Conservation (phyloP, 2,113 vertebrate species). For the Xenotilapia longispinis region DNA sequence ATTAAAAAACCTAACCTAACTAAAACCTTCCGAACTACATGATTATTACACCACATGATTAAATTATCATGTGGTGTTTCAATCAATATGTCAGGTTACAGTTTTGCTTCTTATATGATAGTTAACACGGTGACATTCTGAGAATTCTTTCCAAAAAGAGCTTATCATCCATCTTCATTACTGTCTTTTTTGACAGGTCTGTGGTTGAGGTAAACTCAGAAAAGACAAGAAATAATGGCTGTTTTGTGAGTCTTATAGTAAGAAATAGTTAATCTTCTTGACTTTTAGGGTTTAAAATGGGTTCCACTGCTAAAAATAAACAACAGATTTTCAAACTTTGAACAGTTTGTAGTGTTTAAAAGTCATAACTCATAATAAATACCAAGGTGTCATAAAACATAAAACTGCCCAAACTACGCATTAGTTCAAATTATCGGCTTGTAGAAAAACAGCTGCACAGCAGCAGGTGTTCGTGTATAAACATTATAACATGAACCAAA, state of each 20-base stretch:
- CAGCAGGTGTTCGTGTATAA: neutral
- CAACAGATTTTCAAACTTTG: neutral
- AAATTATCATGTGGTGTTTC: neutral
- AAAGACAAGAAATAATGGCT: neutral
- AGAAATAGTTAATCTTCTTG: neutral
- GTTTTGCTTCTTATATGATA: neutral
- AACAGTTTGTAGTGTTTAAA: neutral
- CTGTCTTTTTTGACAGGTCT: neutral
- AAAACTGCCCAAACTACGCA: neutral
- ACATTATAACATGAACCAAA: neutral
- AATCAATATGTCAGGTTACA: neutral
- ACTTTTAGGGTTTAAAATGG: neutral
- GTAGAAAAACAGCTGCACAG: neutral
- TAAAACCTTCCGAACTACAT: neutral
- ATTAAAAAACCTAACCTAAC: neutral
- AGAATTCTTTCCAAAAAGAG: neutral
- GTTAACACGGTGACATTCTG: neutral
- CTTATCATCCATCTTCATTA: neutral
- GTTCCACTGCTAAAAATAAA: neutral
- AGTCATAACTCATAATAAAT: neutral
- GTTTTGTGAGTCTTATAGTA: neutral
- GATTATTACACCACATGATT: neutral
- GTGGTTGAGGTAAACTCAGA: accelerated
- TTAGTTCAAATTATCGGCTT: neutral
- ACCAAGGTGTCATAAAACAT: neutral